Evolutionary conservation across 2,113 vertebrate species (phyloP).

Genomic region (Pelobates fuscus): DNA sequence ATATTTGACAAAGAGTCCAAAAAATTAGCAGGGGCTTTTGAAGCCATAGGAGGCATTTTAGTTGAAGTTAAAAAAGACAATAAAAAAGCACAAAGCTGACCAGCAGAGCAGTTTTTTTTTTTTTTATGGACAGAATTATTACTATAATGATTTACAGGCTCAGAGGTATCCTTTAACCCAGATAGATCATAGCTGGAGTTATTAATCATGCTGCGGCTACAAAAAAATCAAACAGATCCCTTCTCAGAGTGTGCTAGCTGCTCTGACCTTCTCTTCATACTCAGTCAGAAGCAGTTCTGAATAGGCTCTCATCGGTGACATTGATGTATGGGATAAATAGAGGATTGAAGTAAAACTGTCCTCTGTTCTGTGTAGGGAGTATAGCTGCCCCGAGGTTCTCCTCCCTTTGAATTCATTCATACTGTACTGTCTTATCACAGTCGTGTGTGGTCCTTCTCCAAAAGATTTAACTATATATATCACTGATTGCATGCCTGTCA

Average conservation of each 20-base stretch:
- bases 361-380: conserved; percentile 29
- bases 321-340: conserved; percentile 49
- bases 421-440: background rate
- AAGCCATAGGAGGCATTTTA: no score
- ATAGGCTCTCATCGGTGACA: conserved; percentile 48
- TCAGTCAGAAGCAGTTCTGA: conserved; percentile 55
- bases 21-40: no score
- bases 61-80: no score
- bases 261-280: conserved; percentile 60
- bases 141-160: conserved; percentile 19
- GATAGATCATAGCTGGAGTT: conserved; percentile 46
- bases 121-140: background rate
- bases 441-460: conserved; percentile 35
- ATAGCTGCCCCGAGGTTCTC: conserved; percentile 22
- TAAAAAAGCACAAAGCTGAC: no score
- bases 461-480: conserved; percentile 47
- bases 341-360: conserved; percentile 22
- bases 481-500: conserved; percentile 17
- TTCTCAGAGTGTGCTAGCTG: conserved; percentile 48
- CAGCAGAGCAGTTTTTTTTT: no score
- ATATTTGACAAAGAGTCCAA: no score
- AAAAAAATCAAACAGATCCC: conserved; percentile 50
- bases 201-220: conserved; percentile 53
- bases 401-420: conserved; percentile 34
- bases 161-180: conserved; percentile 38